phyloP scores from a whole-genome alignment of 2,888 invertebrate genomes.

The Polyommatus icarus region DNA sequence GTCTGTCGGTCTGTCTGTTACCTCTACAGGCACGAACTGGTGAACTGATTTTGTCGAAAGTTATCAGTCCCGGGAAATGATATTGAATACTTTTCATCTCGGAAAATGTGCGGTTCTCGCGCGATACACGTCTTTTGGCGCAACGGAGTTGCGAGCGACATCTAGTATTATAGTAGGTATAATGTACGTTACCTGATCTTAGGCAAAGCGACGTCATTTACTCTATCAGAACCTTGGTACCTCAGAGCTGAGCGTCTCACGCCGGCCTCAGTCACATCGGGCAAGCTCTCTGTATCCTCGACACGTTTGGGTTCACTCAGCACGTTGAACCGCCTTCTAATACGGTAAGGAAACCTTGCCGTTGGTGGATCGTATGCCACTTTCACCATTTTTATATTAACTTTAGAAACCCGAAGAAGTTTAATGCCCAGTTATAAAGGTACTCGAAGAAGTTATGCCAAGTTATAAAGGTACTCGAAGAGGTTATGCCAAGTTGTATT shows the following conservation, averaged over 20 bases:
- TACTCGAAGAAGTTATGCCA: conserved; percentile 43
- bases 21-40: too few species aligned
- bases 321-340: conserved; percentile 54
- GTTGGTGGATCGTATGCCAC: conserved; percentile 58
- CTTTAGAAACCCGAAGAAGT: too few species aligned
- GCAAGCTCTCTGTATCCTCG: conserved; percentile 58
- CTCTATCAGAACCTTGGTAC: conserved; percentile 52
- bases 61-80: too few species aligned
- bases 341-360: conserved; percentile 57
- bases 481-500: conserved; percentile 42
- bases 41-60: too few species aligned
- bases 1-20: too few species aligned
- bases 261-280: conserved; percentile 52
- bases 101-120: too few species aligned
- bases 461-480: too few species aligned
- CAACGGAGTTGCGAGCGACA: too few species aligned
- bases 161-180: too few species aligned
- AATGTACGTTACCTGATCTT: conserved; percentile 64
- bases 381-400: conserved; percentile 52
- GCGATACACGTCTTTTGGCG: too few species aligned
- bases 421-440: conserved; percentile 34
- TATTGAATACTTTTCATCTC: too few species aligned
- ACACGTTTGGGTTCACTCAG: conserved; percentile 57
- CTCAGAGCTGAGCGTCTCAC: conserved; percentile 59
- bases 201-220: conserved; percentile 65